phyloP scores from a whole-genome alignment of 2,113 vertebrate genomes.

The Myotis brandtii region DNA sequence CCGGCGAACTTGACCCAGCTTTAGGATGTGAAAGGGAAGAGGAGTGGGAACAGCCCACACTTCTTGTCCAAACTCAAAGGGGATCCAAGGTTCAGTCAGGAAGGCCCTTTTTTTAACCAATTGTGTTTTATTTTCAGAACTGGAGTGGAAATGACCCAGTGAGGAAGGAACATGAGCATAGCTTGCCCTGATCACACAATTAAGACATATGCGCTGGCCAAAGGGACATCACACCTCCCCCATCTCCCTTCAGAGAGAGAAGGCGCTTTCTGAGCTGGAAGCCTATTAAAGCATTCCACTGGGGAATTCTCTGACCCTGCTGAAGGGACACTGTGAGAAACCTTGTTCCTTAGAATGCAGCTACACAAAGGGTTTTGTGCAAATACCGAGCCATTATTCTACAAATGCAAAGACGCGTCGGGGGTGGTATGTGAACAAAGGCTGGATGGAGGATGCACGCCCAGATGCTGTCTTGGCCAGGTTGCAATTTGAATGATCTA shows the following conservation, averaged over 20 bases:
- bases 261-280: constrained; percentile 18
- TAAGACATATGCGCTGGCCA: neutral
- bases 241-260: constrained; percentile 20
- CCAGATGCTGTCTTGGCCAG: constrained; percentile 80
- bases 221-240: constrained; percentile 21
- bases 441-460: constrained; percentile 60
- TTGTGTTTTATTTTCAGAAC: constrained; percentile 68
- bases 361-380: constrained; percentile 71
- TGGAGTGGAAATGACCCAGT: constrained; percentile 62
- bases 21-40: neutral
- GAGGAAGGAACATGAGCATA: constrained; percentile 51
- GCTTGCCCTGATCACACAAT: constrained; percentile 44
- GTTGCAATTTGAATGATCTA: constrained; percentile 77
- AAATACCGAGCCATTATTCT: constrained; percentile 45
- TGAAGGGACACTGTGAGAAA: constrained; percentile 57
- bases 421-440: constrained; percentile 62
- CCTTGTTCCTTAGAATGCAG: constrained; percentile 47
- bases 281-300: constrained; percentile 51
- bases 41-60: neutral
- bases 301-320: constrained; percentile 40
- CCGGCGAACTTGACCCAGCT: neutral
- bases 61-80: constrained; percentile 22
- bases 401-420: constrained; percentile 51
- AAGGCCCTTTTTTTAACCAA: constrained; percentile 58
- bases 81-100: constrained; percentile 39